Evolutionary conservation across 2,888 invertebrate species (phyloP).

Genomic region (Nudaria mundana): DNA sequence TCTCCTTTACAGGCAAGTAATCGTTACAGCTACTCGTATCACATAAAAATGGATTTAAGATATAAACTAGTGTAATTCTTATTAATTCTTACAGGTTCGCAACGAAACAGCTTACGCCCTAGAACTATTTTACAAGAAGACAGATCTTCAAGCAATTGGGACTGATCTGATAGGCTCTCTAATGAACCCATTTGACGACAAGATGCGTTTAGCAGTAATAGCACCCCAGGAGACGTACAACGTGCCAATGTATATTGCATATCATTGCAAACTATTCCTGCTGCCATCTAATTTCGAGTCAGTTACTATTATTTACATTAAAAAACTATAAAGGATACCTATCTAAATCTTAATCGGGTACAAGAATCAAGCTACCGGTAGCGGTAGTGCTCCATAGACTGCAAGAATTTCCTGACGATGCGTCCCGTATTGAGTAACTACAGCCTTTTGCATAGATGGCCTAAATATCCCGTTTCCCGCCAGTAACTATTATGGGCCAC

Average conservation of each 20-base stretch:
- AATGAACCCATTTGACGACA: conserved; percentile 88
- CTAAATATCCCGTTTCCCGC: no score
- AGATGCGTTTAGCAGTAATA: conserved; percentile 86
- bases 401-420: no score
- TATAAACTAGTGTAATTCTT: background rate
- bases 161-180: conserved; percentile 83
- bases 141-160: conserved; percentile 84
- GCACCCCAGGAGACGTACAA: conserved; percentile 88
- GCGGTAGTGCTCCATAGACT: no score
- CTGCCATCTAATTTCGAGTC: conserved; percentile 88
- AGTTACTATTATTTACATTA: conserved; percentile 46
- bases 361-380: no score
- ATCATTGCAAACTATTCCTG: conserved; percentile 88
- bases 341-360: no score
- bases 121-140: conserved; percentile 87
- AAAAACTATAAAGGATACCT: no score
- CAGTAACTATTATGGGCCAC: no score
- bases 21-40: no score
- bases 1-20: conserved; percentile 87
- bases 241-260: conserved; percentile 89
- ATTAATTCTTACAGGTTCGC: conserved; percentile 74
- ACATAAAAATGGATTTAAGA: no score
- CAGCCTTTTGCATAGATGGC: no score
- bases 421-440: no score
- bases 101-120: conserved; percentile 90